These are phyloP conservation scores for Lasioglossum figueresi DNA, from an alignment of 2,888 invertebrate species.

Conservation along the genomic window DNA sequence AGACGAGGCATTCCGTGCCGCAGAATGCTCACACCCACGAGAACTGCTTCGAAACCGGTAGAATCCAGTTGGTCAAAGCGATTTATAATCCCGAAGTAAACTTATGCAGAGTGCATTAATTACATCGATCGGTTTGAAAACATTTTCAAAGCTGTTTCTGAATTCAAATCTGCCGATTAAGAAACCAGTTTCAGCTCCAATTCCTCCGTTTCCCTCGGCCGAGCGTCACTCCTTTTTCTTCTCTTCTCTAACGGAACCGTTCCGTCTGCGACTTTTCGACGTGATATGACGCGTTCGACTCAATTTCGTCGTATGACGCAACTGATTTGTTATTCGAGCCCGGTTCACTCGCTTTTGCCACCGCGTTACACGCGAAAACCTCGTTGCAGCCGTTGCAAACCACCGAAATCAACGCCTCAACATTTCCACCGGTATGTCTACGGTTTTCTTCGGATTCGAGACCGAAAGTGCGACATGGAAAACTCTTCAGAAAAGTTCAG, in stretches of 20 bases:
- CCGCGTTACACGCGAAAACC: background rate
- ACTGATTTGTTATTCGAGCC: slow-evolving; percentile 15
- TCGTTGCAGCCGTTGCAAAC: background rate
- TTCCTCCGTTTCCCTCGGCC: slow-evolving; percentile 43
- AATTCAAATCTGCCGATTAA: slow-evolving; percentile 52
- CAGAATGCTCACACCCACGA: slow-evolving; percentile 63
- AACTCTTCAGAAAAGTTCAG: background rate
- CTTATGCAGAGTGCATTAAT: slow-evolving; percentile 54
- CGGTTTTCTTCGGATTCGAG: background rate
- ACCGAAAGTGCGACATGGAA: background rate
- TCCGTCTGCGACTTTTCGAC: slow-evolving; percentile 20
- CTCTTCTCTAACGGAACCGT: slow-evolving; percentile 23
- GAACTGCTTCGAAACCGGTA: slow-evolving; percentile 64
- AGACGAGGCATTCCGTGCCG: slow-evolving; percentile 61
- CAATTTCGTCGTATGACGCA: slow-evolving; percentile 36
- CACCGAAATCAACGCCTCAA: background rate
- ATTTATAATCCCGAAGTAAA: slow-evolving; percentile 62
- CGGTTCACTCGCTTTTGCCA: background rate
- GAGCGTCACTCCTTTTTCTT: background rate
- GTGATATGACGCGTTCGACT: background rate
- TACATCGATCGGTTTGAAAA: slow-evolving; percentile 49
- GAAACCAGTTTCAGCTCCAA: slow-evolving; percentile 52
- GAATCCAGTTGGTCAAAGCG: slow-evolving; percentile 61
- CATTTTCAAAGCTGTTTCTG: slow-evolving; percentile 45
- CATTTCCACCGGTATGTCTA: too few relatives aligned